Evolutionary conservation across 2,113 vertebrate species (phyloP).

Genomic region (Salvelinus namaycush): DNA sequence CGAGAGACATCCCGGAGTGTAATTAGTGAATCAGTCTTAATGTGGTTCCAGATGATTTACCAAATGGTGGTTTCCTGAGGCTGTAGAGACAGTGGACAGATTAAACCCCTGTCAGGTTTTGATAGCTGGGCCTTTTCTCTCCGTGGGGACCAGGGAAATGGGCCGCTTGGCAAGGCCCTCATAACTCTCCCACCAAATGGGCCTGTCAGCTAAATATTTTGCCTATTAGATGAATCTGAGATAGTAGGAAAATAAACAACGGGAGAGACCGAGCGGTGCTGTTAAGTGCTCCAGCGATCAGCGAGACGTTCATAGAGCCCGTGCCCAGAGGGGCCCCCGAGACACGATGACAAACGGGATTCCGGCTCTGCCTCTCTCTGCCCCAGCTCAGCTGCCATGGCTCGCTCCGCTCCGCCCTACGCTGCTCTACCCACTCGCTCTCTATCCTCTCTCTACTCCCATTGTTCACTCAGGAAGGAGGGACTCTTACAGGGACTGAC

Average conservation of each 20-base stretch:
- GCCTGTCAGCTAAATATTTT: constrained; percentile 81
- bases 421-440: not conserved
- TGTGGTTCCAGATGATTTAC: constrained; percentile 75
- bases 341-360: constrained; percentile 70
- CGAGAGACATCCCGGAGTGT: constrained; percentile 64
- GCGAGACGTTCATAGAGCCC: constrained; percentile 33
- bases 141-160: constrained; percentile 61
- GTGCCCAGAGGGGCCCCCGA: constrained; percentile 65
- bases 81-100: constrained; percentile 68
- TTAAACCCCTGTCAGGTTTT: constrained; percentile 69
- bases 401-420: not conserved
- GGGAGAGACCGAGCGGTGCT: constrained; percentile 59
- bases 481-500: constrained; percentile 24
- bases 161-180: constrained; percentile 69
- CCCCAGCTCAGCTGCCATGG: constrained; percentile 7
- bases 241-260: constrained; percentile 74
- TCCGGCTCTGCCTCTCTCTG: constrained; percentile 53
- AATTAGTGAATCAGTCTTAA: constrained; percentile 76
- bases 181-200: constrained; percentile 77
- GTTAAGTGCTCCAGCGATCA: constrained; percentile 71
- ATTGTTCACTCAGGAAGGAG: constrained; percentile 22
- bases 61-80: constrained; percentile 76
- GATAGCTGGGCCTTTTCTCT: constrained; percentile 66
- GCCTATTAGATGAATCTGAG: constrained; percentile 79
- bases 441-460: not conserved